Conservation (phyloP, 2,888 invertebrate genomes). For the Oegoconia quadripuncta region DNA sequence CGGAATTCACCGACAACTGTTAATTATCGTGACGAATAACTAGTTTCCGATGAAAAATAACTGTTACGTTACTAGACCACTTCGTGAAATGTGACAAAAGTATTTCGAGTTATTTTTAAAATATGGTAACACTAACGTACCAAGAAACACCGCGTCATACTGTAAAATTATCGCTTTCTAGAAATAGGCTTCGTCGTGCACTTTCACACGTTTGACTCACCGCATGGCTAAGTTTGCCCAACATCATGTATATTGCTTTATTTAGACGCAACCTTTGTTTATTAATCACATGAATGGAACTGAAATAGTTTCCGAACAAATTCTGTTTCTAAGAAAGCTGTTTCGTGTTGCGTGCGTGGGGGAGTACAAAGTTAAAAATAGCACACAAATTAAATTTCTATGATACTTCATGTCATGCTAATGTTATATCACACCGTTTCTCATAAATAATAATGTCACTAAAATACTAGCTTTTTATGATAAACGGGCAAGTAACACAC, state of each 20-base stretch:
- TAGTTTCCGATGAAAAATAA: not conserved
- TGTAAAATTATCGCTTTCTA: conserved; percentile 22
- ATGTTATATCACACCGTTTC: too few species aligned
- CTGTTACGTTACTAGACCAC: not conserved
- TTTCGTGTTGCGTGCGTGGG: too few species aligned
- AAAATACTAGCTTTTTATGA: too few species aligned
- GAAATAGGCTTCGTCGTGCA: conserved; percentile 23
- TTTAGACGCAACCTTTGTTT: conserved; percentile 8
- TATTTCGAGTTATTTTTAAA: not conserved
- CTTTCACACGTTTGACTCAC: conserved; percentile 31
- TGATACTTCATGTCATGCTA: too few species aligned
- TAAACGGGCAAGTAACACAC: too few species aligned
- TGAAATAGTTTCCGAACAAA: too few species aligned
- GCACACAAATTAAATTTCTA: too few species aligned
- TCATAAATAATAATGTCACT: too few species aligned
- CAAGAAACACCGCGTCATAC: conserved; percentile 27
- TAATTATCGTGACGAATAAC: not conserved
- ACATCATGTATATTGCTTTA: conserved; percentile 12
- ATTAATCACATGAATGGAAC: not conserved
- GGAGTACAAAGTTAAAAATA: too few species aligned
- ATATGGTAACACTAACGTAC: conserved; percentile 20
- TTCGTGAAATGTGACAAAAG: conserved; percentile 5
- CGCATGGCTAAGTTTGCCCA: conserved; percentile 18
- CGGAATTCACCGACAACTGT: not conserved
- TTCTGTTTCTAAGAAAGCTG: not conserved